Evolutionary conservation across 2,113 vertebrate genomes (phyloP).

Genomic region (Sapajus apella): DNA sequence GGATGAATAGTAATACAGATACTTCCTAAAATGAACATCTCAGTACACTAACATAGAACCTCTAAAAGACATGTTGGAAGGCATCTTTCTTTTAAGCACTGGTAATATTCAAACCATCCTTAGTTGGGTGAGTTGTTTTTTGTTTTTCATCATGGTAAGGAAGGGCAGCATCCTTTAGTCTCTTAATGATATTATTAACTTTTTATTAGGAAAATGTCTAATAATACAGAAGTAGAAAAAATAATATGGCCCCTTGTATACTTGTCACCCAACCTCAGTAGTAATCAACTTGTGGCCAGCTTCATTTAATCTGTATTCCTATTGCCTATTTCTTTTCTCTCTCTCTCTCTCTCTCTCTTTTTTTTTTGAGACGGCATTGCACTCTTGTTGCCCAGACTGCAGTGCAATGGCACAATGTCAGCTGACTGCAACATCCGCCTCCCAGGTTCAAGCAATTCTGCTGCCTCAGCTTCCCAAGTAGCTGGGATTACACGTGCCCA

Average conservation of each 20-base stretch:
- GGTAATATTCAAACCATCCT: background rate
- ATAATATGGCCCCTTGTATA: background rate
- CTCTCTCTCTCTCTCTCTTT: no score
- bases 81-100: background rate
- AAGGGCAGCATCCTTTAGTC: slow-evolving; percentile 5
- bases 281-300: background rate
- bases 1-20: background rate
- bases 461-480: no score
- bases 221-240: background rate
- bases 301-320: background rate
- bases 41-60: background rate
- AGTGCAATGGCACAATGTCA: no score
- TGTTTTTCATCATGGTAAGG: background rate
- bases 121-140: background rate
- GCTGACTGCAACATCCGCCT: no score
- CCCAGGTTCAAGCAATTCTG: no score
- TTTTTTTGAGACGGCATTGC: no score
- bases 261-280: background rate
- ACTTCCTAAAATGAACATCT: slow-evolving; percentile 38
- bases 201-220: background rate
- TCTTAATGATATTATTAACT: background rate
- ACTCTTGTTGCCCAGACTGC: no score
- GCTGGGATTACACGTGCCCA: no score
- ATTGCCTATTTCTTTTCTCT: no score
- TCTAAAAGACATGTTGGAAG: background rate